phyloP scores from a whole-genome alignment of 2,888 invertebrate species.

The Phengaris arion region DNA sequence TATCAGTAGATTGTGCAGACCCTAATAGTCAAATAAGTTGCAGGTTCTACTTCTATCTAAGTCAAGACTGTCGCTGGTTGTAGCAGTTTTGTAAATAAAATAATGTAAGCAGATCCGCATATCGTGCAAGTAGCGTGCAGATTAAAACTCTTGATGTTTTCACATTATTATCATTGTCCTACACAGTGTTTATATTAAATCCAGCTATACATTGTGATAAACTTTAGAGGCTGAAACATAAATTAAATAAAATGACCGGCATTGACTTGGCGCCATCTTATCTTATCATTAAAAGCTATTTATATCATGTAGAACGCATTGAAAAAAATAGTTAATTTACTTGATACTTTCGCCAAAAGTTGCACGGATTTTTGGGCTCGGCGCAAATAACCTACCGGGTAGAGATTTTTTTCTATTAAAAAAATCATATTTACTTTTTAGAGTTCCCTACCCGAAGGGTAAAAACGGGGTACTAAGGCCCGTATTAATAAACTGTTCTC shows the following conservation, averaged over 20 bases:
- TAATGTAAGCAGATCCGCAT: too few relatives aligned
- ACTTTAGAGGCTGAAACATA: conserved; percentile 10
- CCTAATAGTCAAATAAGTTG: too few relatives aligned
- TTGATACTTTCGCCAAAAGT: not conserved
- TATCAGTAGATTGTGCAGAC: too few relatives aligned
- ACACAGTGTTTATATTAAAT: conserved; percentile 11
- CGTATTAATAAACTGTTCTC: too few relatives aligned
- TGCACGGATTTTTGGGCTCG: not conserved
- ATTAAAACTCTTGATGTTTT: not conserved
- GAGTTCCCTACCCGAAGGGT: too few relatives aligned
- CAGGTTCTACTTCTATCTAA: too few relatives aligned
- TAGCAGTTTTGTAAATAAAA: not conserved
- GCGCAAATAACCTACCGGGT: too few relatives aligned
- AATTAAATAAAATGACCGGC: conserved; percentile 26
- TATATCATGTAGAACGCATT: conserved; percentile 23
- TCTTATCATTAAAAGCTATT: conserved; percentile 26
- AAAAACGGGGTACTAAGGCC: too few relatives aligned
- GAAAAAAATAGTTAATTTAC: conserved; percentile 23
- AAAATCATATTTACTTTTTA: too few relatives aligned
- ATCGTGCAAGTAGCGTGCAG: too few relatives aligned
- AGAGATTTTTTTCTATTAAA: too few relatives aligned
- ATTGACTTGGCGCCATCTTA: conserved; percentile 26
- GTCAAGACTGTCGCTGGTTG: not conserved
- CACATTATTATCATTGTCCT: not conserved
- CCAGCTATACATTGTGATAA: not conserved